Conservation (phyloP, 1,140 invertebrate genomes). For the Drosophila pseudoobscura region DNA sequence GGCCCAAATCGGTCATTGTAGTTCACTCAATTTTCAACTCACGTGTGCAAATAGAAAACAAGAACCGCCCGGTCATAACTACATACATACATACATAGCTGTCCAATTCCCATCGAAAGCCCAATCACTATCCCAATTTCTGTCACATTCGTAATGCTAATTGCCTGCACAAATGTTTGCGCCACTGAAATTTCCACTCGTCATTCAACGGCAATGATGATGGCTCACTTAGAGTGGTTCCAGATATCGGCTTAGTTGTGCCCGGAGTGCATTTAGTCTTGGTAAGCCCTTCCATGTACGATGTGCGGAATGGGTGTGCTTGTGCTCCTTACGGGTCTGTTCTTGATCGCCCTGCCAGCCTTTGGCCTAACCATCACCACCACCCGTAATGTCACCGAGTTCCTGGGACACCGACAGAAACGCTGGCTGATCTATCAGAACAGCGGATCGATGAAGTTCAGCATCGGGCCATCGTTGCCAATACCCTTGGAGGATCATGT, state of each 20-base stretch:
- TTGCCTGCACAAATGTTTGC: conserved; percentile 50
- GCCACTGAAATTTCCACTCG: conserved; percentile 34
- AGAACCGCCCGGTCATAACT: conserved; percentile 14
- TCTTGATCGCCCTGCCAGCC: conserved; percentile 5
- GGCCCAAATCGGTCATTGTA: conserved; percentile 16
- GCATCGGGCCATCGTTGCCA: conserved; percentile 69
- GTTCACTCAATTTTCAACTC: conserved; percentile 35
- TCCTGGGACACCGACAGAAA: conserved; percentile 59
- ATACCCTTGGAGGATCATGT: conserved; percentile 68
- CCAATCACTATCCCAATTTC: conserved; percentile 23
- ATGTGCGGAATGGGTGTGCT: conserved; percentile 32
- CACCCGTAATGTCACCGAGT: conserved; percentile 57
- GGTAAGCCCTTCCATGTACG: conserved; percentile 10
- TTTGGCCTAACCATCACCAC: background rate
- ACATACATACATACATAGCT: background rate
- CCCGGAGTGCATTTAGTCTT: conserved; percentile 37
- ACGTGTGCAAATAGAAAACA: conserved; percentile 56
- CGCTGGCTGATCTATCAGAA: conserved; percentile 68
- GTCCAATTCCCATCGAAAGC: background rate
- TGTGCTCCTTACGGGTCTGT: conserved; percentile 22
- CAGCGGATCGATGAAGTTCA: conserved; percentile 66
- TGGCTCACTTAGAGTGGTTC: conserved; percentile 26
- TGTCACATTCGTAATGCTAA: conserved; percentile 38
- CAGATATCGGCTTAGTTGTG: conserved; percentile 7
- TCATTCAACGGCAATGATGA: conserved; percentile 18